Base-by-base conservation (phyloP, 2,797 vertebrate genomes). In the Acomys russatus region DNA sequence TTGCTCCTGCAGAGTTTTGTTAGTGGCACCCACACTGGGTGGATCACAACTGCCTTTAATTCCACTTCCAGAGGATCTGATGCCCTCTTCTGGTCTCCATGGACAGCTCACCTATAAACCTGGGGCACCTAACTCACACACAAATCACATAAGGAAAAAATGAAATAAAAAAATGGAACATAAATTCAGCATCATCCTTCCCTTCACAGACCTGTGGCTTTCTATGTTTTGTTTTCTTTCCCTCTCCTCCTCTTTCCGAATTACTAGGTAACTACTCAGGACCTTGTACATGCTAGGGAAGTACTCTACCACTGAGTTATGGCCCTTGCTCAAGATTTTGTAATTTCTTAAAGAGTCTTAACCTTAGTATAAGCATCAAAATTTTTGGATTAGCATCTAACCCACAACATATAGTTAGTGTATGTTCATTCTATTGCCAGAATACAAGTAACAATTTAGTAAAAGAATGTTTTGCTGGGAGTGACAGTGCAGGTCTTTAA, bases 401-500 rank as follows among this genome's bases (percentile, higher is more conserved):
- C 68, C 28, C 70, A 30, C 22, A 94, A 68, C 51, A 64, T 12
- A 78, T 14, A 28, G 90, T 63, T 88, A 44, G n/a, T 79, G 38
- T 44, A 51, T 0, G 1, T 66, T 94, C 90, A 94, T 71, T 77
- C 66, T 96, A 92, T 11, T 90, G 64, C 54, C 66, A 18, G 51
- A 85, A 51, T 85, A 68, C 49, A 51, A 33, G 4, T 49, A 90
- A 86, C 28, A 95, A 22, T 84, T 88, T 66, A 91, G 59, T 84
- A 12, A 78, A 15, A 86, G 22, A 38, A 82, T 38, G 25, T 30
- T 95, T 63, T 44, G 56, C 33, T 59, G 77, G 77, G 51, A 56
- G 33, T 56, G 51, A 9, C n/a, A 30, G 51, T 9, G 51, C 30
- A n/a, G 2, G 17, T 54, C 54, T 79, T 79, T 79, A 79, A 56